These are phyloP conservation scores for Stenolophus ochropezus DNA, from an alignment of 2,888 invertebrate species.

Conservation along the genomic window DNA sequence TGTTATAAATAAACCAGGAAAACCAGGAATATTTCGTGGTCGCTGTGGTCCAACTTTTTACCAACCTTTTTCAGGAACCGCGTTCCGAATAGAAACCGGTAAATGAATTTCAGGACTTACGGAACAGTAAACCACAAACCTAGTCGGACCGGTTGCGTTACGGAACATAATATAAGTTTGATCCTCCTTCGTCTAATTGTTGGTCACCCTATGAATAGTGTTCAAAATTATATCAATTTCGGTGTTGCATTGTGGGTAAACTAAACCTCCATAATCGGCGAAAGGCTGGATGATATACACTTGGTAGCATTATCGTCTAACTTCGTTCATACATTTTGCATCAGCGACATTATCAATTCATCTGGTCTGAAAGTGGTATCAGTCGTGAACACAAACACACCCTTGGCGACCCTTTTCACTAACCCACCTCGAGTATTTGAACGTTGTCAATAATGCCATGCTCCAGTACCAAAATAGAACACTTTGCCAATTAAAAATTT, in stretches of 20 bases:
- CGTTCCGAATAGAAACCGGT: no score
- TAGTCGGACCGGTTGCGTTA: no score
- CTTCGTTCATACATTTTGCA: slow-evolving; percentile 42
- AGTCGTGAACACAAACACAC: slow-evolving; percentile 39
- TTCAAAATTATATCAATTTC: neutral
- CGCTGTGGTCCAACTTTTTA: no score
- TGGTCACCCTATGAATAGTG: neutral
- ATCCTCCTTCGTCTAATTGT: neutral
- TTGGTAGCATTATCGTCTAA: slow-evolving; percentile 13
- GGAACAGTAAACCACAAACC: no score
- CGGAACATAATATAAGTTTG: no score
- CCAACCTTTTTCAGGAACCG: no score
- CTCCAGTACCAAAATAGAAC: neutral
- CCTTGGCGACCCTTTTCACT: slow-evolving; percentile 35
- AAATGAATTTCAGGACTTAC: no score
- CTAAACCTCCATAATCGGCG: slow-evolving; percentile 20
- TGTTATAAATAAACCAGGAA: neutral
- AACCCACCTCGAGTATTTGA: slow-evolving; percentile 2
- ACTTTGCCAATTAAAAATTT: neutral
- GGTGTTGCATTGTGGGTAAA: neutral
- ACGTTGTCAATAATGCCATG: neutral
- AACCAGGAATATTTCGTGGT: no score
- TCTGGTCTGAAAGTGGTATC: slow-evolving; percentile 37
- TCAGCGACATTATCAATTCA: slow-evolving; percentile 30
- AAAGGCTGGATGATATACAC: slow-evolving; percentile 22